phyloP scores from a whole-genome alignment of 1,140 invertebrate genomes.

The Tetramorium parvispinum region DNA sequence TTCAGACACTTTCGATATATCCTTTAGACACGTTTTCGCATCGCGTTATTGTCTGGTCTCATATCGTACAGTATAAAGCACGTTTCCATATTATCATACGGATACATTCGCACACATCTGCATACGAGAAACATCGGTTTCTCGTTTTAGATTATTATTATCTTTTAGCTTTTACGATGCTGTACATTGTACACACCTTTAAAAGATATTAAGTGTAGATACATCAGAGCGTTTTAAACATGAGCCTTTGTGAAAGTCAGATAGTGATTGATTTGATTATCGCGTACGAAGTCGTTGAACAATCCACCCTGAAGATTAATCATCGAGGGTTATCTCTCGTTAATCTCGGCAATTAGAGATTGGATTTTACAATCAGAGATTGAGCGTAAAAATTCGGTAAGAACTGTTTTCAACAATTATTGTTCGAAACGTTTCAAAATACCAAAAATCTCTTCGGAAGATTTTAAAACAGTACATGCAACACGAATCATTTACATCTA shows the following conservation, averaged over 20 bases:
- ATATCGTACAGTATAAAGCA: background rate
- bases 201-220: background rate
- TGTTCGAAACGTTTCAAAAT: background rate
- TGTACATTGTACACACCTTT: background rate
- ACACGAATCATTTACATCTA: background rate
- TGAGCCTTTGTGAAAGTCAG: background rate
- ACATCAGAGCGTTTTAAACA: background rate
- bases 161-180: slow-evolving; percentile 8
- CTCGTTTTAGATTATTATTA: no score
- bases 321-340: background rate
- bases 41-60: background rate
- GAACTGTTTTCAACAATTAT: background rate
- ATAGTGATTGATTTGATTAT: slow-evolving; percentile 15
- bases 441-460: background rate
- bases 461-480: background rate
- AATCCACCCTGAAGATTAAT: background rate
- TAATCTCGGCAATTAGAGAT: background rate
- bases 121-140: background rate
- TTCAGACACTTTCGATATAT: background rate
- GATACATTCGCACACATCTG: background rate
- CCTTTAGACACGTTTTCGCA: background rate
- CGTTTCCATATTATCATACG: background rate
- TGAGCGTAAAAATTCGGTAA: background rate
- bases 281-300: background rate
- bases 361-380: background rate